A percentile compares a stretch with the other conserved stretches of the same genome.
phyloP scores from a whole-genome alignment of 2,797 vertebrate species.

The Phrynocephalus guinanensis region DNA sequence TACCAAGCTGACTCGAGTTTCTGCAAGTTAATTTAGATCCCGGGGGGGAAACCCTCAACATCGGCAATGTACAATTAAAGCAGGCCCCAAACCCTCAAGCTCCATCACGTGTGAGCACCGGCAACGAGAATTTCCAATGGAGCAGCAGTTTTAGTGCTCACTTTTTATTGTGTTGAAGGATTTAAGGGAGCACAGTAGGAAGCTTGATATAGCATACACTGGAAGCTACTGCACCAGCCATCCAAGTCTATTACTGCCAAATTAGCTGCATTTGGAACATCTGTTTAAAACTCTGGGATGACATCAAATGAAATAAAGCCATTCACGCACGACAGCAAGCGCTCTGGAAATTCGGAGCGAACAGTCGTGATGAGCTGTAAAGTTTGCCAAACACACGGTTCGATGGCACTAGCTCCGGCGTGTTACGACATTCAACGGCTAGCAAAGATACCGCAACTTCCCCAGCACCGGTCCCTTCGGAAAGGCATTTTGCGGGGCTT shows the following conservation, averaged over 20 bases:
- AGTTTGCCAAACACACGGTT: constrained; percentile 36
- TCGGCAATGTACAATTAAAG: constrained; percentile 8
- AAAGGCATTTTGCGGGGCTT: not conserved
- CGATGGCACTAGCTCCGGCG: constrained; percentile 12
- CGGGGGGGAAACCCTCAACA: not conserved
- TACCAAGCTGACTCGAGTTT: not conserved
- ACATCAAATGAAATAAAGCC: constrained; percentile 37
- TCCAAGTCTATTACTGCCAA: constrained; percentile 33
- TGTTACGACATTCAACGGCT: not conserved
- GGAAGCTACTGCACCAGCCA: constrained; percentile 11
- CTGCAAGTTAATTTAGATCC: not conserved
- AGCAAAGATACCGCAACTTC: not conserved
- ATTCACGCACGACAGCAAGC: constrained; percentile 16
- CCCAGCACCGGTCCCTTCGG: not conserved
- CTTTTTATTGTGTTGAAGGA: constrained; percentile 32
- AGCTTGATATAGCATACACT: not conserved
- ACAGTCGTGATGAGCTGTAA: constrained; percentile 19
- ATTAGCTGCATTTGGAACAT: constrained; percentile 38
- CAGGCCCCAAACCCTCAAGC: constrained; percentile 3
- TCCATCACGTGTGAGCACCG: constrained; percentile 17
- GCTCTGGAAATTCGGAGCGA: constrained; percentile 36
- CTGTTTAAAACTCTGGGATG: constrained; percentile 43
- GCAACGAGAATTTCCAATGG: constrained; percentile 11
- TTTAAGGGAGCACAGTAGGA: constrained; percentile 39
- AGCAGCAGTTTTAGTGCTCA: constrained; percentile 25